A percentile compares a stretch with the other conserved stretches of the same genome.
These are phyloP conservation scores for Acrocephalus scirpaceus DNA, from an alignment of 2,797 vertebrate species.

Conservation along the genomic window DNA sequence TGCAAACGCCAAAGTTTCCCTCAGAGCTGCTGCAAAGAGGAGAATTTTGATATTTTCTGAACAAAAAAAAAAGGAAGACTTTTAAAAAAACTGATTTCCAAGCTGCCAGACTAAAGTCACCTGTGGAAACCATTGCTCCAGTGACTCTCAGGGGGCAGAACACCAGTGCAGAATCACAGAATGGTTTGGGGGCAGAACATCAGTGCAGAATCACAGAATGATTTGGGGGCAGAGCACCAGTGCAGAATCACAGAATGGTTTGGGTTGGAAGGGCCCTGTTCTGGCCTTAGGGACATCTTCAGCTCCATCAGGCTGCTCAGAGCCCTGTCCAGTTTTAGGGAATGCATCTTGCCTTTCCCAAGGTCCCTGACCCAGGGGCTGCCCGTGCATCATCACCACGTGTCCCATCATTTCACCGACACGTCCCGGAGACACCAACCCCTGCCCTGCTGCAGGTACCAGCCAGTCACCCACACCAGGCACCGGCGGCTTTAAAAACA, in stretches of 20 bases:
- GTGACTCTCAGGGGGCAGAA: not conserved
- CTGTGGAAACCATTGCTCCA: not conserved
- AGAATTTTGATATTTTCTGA: not conserved
- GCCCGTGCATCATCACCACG: rapidly evolving
- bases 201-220: not conserved
- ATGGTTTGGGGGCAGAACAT: not conserved
- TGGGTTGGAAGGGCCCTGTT: not conserved
- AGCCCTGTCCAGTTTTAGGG: not conserved
- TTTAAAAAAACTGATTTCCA: not conserved
- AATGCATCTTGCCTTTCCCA: not conserved
- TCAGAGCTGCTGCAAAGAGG: not conserved
- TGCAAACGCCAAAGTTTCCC: not conserved
- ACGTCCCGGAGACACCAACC: not conserved
- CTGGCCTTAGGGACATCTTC: not conserved
- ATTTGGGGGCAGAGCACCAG: not conserved
- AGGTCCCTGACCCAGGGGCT: not conserved
- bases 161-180: not conserved
- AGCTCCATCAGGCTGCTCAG: not conserved
- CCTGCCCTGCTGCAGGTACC: not conserved
- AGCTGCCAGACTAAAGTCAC: not conserved
- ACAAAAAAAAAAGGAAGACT: not conserved
- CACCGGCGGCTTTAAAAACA: rapidly evolving
- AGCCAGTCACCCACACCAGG: not conserved
- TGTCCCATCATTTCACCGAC: not conserved
- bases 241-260: not conserved